Conservation (phyloP, 1,140 invertebrate species). For the Platyscapa corneri region DNA sequence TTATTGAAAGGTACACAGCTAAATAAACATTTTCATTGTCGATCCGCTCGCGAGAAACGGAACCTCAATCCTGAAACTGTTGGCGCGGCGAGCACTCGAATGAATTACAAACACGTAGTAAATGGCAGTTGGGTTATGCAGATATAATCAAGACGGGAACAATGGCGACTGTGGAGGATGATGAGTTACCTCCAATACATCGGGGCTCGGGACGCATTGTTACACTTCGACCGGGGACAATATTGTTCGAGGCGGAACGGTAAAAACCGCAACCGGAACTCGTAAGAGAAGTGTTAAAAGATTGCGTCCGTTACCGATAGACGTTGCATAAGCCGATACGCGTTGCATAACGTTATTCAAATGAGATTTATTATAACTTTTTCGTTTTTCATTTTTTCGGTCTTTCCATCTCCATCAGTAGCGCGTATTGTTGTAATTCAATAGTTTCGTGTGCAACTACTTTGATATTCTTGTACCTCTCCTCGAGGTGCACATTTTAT, state of each 20-base stretch:
- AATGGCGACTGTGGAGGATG: neutral
- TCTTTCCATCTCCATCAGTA: neutral
- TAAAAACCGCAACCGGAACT: slow-evolving; percentile 1
- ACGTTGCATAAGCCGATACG: neutral
- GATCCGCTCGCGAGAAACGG: neutral
- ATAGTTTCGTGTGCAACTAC: neutral
- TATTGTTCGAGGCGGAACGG: slow-evolving; percentile 13
- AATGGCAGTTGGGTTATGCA: slow-evolving; percentile 14
- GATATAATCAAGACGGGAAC: slow-evolving; percentile 9
- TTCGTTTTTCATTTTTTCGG: neutral
- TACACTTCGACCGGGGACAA: neutral
- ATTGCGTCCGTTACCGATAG: neutral
- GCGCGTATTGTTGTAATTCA: neutral
- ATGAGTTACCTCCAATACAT: neutral
- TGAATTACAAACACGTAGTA: slow-evolving; percentile 17
- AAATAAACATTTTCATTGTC: neutral
- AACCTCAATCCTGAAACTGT: neutral
- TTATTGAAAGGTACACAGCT: neutral
- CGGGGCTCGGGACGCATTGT: neutral
- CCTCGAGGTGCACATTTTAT: neutral
- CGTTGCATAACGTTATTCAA: slow-evolving; percentile 4
- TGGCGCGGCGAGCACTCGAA: neutral
- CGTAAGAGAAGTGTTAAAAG: neutral
- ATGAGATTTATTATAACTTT: neutral
- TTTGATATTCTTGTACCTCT: neutral